These are phyloP conservation scores for Gnathonemus longibarbis DNA, from an alignment of 2,113 vertebrate species.

Conservation along the genomic window DNA sequence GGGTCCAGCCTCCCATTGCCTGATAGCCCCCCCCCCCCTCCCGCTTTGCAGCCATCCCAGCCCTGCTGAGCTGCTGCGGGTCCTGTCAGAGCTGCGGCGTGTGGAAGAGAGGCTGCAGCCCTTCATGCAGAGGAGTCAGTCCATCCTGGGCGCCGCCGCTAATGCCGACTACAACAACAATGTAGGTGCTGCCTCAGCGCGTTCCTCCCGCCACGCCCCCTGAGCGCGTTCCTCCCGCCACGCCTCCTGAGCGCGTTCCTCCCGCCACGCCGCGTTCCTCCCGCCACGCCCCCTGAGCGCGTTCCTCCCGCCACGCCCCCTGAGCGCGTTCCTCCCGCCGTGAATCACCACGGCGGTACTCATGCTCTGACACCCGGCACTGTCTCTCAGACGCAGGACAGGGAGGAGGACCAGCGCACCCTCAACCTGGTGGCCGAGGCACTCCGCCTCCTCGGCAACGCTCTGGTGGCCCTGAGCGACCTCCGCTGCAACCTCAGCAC, in stretches of 20 bases:
- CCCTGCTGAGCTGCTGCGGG: slow-evolving; percentile 73
- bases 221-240: too few relatives aligned
- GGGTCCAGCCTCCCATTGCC: neutral
- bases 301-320: neutral
- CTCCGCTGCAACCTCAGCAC: slow-evolving; percentile 77
- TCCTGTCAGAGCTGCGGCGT: slow-evolving; percentile 73
- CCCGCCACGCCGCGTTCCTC: neutral
- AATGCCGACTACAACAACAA: slow-evolving; percentile 75
- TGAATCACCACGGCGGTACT: neutral
- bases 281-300: slow-evolving; percentile 4
- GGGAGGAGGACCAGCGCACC: slow-evolving; percentile 76
- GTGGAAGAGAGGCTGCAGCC: slow-evolving; percentile 78
- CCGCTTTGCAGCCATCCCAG: slow-evolving; percentile 67
- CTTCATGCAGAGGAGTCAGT: slow-evolving; percentile 77
- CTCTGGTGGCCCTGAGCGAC: slow-evolving; percentile 78
- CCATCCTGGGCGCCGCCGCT: slow-evolving; percentile 72
- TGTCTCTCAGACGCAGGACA: slow-evolving; percentile 61
- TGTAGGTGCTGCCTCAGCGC: slow-evolving; percentile 47
- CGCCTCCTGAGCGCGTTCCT: too few relatives aligned
- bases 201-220: neutral
- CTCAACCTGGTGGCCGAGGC: slow-evolving; percentile 77
- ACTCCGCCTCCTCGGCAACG: slow-evolving; percentile 78
- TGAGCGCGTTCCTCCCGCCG: slow-evolving; percentile 7
- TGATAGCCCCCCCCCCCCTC: neutral
- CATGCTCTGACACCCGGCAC: neutral